Conservation (phyloP, 1,140 invertebrate species). For the Amyelois transitella region DNA sequence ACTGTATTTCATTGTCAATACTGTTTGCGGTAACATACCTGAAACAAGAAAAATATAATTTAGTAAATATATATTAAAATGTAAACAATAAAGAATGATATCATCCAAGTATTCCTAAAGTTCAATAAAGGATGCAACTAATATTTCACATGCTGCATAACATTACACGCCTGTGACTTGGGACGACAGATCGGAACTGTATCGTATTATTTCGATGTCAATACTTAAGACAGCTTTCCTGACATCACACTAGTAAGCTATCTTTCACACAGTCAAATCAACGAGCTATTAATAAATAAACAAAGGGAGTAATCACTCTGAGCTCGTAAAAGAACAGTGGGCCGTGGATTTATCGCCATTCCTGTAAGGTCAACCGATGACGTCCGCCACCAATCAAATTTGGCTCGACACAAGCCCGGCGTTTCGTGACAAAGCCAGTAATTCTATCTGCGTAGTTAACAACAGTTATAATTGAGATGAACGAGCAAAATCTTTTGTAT, state of each 20-base stretch:
- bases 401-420: not conserved
- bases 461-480: too few species aligned
- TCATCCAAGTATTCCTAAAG: too few species aligned
- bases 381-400: not conserved
- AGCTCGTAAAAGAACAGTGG: not conserved
- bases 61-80: not conserved
- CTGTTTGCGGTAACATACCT: not conserved
- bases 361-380: not conserved
- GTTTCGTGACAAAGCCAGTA: not conserved
- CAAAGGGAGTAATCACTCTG: not conserved
- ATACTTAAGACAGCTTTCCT: too few species aligned
- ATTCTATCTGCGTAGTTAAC: not conserved
- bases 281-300: not conserved
- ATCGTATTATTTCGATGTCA: too few species aligned
- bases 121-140: too few species aligned
- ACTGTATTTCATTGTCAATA: not conserved
- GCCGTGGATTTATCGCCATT: not conserved
- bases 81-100: too few species aligned
- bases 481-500: too few species aligned
- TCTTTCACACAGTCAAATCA: too few species aligned
- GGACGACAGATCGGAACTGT: too few species aligned
- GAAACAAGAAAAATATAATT: not conserved
- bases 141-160: too few species aligned
- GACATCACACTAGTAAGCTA: too few species aligned
- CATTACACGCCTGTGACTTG: too few species aligned